phyloP scores from a whole-genome alignment of 2,797 vertebrate genomes.

The Sebastes flavidus region DNA sequence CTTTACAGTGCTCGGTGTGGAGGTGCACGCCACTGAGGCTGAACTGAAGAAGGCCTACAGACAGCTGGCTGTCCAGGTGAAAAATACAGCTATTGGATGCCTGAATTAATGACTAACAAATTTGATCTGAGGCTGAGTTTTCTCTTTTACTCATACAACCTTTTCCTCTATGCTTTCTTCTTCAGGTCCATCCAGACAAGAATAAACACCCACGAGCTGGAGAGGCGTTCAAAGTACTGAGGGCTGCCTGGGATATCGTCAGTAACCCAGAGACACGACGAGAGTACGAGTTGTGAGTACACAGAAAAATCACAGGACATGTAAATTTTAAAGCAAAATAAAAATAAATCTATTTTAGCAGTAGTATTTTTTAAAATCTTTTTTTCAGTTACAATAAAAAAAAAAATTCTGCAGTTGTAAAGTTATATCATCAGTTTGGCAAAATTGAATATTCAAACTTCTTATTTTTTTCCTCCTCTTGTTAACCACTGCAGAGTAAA shows the following conservation, averaged over 20 bases:
- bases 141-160: slow-evolving; percentile 21
- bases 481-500: background rate
- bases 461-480: background rate
- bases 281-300: slow-evolving; percentile 93
- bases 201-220: slow-evolving; percentile 94
- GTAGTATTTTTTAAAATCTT: background rate
- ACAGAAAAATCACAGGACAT: background rate
- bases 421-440: background rate
- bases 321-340: background rate
- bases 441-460: background rate
- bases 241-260: slow-evolving; percentile 95
- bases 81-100: background rate
- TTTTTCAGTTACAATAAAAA: background rate
- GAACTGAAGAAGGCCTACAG: slow-evolving; percentile 94
- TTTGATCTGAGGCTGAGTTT: background rate
- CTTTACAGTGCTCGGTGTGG: slow-evolving; percentile 91
- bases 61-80: slow-evolving; percentile 91
- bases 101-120: slow-evolving; percentile 27
- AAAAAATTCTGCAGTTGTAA: background rate
- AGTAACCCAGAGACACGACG: slow-evolving; percentile 91
- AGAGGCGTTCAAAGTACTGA: slow-evolving; percentile 94
- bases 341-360: background rate
- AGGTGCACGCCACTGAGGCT: slow-evolving; percentile 87
- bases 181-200: slow-evolving; percentile 96
- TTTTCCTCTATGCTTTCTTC: slow-evolving; percentile 33